phyloP scores from a whole-genome alignment of 1,140 invertebrate genomes.

The Caenorhabditis briggsae region DNA sequence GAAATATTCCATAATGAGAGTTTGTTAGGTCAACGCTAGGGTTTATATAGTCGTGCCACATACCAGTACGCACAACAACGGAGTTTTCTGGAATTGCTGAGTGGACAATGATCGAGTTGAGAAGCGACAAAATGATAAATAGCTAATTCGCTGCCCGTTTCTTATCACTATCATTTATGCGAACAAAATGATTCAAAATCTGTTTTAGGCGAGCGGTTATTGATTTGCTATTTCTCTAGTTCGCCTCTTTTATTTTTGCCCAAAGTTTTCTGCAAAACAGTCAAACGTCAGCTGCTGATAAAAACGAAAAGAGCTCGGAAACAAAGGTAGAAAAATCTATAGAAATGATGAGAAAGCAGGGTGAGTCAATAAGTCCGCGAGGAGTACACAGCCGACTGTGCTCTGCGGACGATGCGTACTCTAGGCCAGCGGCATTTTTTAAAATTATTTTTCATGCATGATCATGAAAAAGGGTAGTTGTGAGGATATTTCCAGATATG shows the following conservation, averaged over 20 bases:
- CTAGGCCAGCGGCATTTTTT: neutral
- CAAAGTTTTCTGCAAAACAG: conserved; percentile 16
- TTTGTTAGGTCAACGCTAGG: neutral
- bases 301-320: neutral
- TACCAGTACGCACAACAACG: conserved; percentile 19
- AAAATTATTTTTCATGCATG: neutral
- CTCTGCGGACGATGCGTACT: neutral
- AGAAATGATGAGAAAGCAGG: neutral
- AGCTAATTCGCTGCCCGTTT: conserved; percentile 43
- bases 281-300: conserved; percentile 6
- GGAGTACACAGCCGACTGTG: conserved; percentile 4
- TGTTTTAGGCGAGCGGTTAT: conserved; percentile 20
- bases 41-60: conserved; percentile 9
- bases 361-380: neutral
- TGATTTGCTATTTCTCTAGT: conserved; percentile 21
- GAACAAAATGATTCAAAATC: conserved; percentile 55
- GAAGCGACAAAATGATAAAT: conserved; percentile 44
- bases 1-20: neutral
- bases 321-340: neutral
- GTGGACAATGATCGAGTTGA: conserved; percentile 21
- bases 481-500: no score
- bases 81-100: conserved; percentile 48
- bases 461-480: no score
- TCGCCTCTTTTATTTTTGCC: neutral
- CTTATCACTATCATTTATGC: conserved; percentile 55